Base-by-base conservation (phyloP, 2,797 vertebrate species). In the Syngnathus rostellatus region DNA sequence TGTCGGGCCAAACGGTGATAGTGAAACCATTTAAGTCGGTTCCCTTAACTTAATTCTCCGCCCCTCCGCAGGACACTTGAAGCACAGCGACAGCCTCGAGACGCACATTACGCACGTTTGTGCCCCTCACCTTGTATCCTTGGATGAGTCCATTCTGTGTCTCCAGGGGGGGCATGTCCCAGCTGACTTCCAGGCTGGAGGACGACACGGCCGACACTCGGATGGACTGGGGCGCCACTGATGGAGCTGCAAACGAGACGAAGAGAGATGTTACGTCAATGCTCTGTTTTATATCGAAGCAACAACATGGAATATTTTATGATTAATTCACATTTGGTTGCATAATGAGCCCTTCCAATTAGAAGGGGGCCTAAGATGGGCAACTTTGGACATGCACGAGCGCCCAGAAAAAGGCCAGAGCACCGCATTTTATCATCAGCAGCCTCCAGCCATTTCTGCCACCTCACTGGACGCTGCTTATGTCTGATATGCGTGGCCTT, bases 131-230 rank as follows among this genome's bases (percentile, higher is more conserved):
- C 94, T 97, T 97, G 83, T 97, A 97, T 88, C 96, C 96, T 86
- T 98, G 96, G 81, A 98, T 95, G 87, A 92, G 94, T 80, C 96
- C 96, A 2, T 98, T 98, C 82, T 98, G 96, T 68, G 94, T 96
- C 86, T 97, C 94, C 0, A 89, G 88, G 0, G 96, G 96, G 1
- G 96, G 96, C 0, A 92, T 90, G 70, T 96, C 94, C 96, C 96
- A 98, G 9, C 88, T 90, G 82, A 98, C 91, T 86, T 97, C 94
- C 87, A 98, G 90, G 82, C 91, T 89, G 75, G 93, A 94, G 50
- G 95, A 92, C 0, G 94, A 93, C 65, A 92, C 83, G 0, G 94
- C 86, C 23, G 85, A 92, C 64, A 94, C 91, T 72, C 81, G 89
- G 83, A 98, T 89, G 21, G 90, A 94, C 92, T 95, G 94, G 0